Evolutionary conservation across 2,888 invertebrate species (phyloP).

Genomic region (Eupithecia tripunctaria): DNA sequence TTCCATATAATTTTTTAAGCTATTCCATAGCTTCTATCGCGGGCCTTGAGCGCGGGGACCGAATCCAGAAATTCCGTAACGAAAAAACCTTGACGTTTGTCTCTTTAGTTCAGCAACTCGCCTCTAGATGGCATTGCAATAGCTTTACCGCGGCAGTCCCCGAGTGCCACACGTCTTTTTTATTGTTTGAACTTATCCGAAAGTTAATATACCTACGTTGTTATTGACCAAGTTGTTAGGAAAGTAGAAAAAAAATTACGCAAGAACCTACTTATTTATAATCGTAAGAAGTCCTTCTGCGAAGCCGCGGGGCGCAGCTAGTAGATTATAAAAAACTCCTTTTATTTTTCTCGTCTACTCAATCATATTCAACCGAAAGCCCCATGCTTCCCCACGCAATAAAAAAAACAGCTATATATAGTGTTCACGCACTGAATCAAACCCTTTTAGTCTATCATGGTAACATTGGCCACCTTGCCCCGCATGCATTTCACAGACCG

Average conservation of each 20-base stretch:
- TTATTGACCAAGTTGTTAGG: background rate
- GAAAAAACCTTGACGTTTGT: too few relatives aligned
- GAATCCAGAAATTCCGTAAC: too few relatives aligned
- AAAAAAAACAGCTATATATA: background rate
- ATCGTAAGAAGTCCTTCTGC: background rate
- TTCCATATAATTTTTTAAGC: too few relatives aligned
- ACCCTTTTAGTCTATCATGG: background rate
- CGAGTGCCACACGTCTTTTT: too few relatives aligned
- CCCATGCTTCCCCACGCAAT: background rate
- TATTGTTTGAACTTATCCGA: background rate
- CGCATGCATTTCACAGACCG: constrained; percentile 2
- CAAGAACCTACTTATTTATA: background rate
- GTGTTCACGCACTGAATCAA: background rate
- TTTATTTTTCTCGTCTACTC: background rate
- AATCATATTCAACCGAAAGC: background rate
- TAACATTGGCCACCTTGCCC: background rate
- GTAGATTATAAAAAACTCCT: background rate
- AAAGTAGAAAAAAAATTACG: background rate
- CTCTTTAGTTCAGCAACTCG: too few relatives aligned
- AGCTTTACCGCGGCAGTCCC: too few relatives aligned
- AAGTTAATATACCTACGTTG: background rate
- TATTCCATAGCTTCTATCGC: too few relatives aligned
- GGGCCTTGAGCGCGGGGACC: too few relatives aligned
- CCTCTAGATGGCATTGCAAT: too few relatives aligned
- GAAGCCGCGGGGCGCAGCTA: too few relatives aligned